phyloP scores from a whole-genome alignment of 2,888 invertebrate species.

The Drosophila longiperda region DNA sequence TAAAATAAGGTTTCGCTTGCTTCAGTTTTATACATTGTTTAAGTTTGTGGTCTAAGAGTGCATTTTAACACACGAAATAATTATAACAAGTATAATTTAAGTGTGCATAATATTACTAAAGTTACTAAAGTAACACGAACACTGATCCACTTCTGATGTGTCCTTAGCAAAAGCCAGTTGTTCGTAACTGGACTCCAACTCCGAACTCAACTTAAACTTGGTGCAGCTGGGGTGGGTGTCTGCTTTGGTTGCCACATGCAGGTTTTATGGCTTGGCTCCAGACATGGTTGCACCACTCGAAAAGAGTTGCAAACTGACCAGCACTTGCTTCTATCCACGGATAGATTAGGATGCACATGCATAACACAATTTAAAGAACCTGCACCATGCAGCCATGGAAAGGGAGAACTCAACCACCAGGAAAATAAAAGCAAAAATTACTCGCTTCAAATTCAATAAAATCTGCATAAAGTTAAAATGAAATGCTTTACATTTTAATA shows the following conservation, averaged over 20 bases:
- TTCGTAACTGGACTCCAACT: neutral
- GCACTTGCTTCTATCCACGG: neutral
- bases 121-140: neutral
- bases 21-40: no score
- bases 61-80: no score
- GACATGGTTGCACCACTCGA: neutral
- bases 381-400: neutral
- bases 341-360: neutral
- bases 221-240: neutral
- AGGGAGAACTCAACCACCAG: neutral
- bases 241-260: neutral
- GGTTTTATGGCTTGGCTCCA: neutral
- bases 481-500: neutral
- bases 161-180: neutral
- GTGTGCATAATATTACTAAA: neutral
- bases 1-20: neutral
- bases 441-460: neutral
- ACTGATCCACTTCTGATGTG: neutral
- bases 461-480: neutral
- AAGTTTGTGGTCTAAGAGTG: no score
- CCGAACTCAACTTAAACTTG: neutral
- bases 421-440: neutral
- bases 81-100: no score
- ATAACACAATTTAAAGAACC: neutral
- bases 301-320: neutral